Conservation (phyloP, 1,140 invertebrate genomes). For the Phymastichus coffea region DNA sequence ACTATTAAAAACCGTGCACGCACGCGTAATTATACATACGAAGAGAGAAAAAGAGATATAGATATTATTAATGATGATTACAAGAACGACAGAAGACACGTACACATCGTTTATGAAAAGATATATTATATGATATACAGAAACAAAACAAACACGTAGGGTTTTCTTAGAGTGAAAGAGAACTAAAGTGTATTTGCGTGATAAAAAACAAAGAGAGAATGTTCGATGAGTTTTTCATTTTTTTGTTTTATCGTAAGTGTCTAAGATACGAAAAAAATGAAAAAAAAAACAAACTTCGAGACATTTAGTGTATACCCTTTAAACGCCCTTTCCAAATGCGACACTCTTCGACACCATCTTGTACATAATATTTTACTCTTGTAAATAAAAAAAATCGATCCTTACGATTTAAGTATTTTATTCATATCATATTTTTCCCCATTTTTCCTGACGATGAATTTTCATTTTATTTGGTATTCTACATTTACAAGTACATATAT, state of each 20-base stretch:
- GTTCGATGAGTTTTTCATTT: not conserved
- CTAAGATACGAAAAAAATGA: too few species aligned
- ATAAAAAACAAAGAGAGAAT: too few species aligned
- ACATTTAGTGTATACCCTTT: slow-evolving; percentile 21
- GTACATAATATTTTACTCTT: slow-evolving; percentile 48
- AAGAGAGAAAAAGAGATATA: not conserved
- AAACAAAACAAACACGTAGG: not conserved
- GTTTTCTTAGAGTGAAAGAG: not conserved
- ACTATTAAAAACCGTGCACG: not conserved
- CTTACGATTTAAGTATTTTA: not conserved
- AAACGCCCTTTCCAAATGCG: slow-evolving; percentile 14
- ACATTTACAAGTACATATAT: too few species aligned
- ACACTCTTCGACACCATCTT: slow-evolving; percentile 39
- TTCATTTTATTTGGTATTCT: too few species aligned
- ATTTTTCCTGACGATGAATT: not conserved
- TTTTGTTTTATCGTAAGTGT: slow-evolving; percentile 15
- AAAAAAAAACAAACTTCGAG: slow-evolving; percentile 5
- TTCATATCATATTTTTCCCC: not conserved
- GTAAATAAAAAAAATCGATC: slow-evolving; percentile 44
- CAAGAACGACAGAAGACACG: not conserved
- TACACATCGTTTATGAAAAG: not conserved
- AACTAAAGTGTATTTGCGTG: not conserved
- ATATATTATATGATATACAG: slow-evolving; percentile 24
- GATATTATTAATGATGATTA: not conserved
- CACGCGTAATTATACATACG: not conserved